Evolutionary conservation across 2,113 vertebrate species (phyloP).

Genomic region (Phylloscopus trochilus): DNA sequence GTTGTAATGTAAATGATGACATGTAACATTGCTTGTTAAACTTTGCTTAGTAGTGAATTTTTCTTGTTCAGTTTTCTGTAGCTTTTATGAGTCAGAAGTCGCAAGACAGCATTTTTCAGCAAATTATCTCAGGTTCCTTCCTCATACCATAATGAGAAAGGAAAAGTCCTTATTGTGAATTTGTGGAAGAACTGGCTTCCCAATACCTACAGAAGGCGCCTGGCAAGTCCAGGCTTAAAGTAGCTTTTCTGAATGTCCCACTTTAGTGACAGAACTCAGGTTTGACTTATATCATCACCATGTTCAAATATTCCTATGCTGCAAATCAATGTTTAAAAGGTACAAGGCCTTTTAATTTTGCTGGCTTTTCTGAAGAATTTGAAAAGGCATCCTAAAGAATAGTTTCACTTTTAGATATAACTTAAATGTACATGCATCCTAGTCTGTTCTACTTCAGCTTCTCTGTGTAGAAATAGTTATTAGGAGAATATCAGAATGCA

Average conservation of each 20-base stretch:
- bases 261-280: not conserved
- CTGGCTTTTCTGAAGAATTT: not conserved
- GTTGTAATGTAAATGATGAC: not conserved
- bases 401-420: not conserved
- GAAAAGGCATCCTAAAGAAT: not conserved
- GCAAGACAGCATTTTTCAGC: not conserved
- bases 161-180: not conserved
- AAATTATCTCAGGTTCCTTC: not conserved
- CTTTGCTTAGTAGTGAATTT: not conserved
- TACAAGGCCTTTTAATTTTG: not conserved
- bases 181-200: not conserved
- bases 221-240: not conserved
- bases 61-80: not conserved
- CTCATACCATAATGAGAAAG: not conserved
- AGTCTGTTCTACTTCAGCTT: not conserved
- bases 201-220: not conserved
- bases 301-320: not conserved
- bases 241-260: not conserved
- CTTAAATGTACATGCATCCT: not conserved
- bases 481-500: not conserved
- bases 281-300: accelerated
- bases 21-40: not conserved
- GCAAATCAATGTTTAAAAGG: not conserved
- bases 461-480: not conserved
- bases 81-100: not conserved